These are phyloP conservation scores for Acanthosoma haemorrhoidale DNA, from an alignment of 2,888 invertebrate species.

Conservation along the genomic window DNA sequence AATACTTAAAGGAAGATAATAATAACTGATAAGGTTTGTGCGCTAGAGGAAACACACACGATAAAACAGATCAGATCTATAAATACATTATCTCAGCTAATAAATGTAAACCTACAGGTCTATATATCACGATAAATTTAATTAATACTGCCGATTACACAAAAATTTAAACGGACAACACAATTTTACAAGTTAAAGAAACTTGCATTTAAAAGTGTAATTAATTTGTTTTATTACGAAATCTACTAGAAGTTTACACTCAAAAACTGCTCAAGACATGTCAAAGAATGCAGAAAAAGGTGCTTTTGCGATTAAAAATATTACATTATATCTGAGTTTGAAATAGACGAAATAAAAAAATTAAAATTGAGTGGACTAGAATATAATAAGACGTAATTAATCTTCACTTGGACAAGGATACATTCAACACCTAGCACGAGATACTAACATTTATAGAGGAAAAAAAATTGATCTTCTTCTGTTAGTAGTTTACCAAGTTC, in stretches of 20 bases:
- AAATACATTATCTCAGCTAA: neutral
- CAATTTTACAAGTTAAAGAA: neutral
- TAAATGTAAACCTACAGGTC: neutral
- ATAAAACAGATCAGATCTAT: constrained; percentile 4
- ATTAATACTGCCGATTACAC: neutral
- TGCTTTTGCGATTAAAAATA: neutral
- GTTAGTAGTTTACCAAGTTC: too few species aligned
- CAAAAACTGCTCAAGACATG: constrained; percentile 3
- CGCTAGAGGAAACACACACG: neutral
- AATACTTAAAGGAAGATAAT: neutral
- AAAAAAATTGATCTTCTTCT: too few species aligned
- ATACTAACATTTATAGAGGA: too few species aligned
- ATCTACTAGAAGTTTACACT: neutral
- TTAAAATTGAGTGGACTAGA: too few species aligned
- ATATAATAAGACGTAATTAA: too few species aligned
- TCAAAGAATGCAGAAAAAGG: neutral
- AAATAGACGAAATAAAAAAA: too few species aligned
- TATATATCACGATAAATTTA: constrained; percentile 3
- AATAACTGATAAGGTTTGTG: constrained; percentile 3
- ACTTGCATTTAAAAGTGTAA: too few species aligned
- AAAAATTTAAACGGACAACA: neutral
- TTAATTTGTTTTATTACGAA: neutral
- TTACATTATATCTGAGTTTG: too few species aligned
- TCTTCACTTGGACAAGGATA: too few species aligned
- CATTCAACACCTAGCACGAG: too few species aligned